phyloP scores from a whole-genome alignment of 2,888 invertebrate genomes.

The Flexamia atlantica region DNA sequence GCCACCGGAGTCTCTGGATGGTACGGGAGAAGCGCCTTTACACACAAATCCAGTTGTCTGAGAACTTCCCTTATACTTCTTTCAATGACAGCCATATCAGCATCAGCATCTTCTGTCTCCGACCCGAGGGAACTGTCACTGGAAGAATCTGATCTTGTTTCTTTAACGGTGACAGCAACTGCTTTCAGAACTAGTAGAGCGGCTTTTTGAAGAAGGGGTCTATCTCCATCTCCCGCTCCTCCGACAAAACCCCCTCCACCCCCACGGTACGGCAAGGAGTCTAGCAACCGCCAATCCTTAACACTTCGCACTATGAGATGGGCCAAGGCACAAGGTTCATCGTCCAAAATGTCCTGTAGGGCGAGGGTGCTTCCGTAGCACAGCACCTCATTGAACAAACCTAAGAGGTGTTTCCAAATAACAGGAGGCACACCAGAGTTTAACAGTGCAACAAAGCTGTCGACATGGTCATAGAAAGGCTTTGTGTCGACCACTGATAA shows the following conservation, averaged over 20 bases:
- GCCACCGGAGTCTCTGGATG: constrained; percentile 93
- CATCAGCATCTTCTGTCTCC: constrained; percentile 90
- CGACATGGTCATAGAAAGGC: constrained; percentile 91
- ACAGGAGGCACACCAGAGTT: constrained; percentile 86
- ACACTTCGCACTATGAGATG: constrained; percentile 92
- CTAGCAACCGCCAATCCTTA: constrained; percentile 87
- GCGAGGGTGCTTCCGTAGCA: constrained; percentile 95
- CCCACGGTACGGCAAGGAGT: constrained; percentile 75
- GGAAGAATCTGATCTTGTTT: constrained; percentile 89
- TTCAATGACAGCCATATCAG: constrained; percentile 93
- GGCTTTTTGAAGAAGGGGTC: constrained; percentile 90
- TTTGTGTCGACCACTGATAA: constrained; percentile 93
- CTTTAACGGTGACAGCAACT: constrained; percentile 93
- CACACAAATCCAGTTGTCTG: constrained; percentile 88
- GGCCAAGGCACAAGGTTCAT: constrained; percentile 92
- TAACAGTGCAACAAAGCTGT: constrained; percentile 86
- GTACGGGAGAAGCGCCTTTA: constrained; percentile 88
- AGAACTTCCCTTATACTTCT: constrained; percentile 90
- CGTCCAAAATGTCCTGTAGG: constrained; percentile 90
- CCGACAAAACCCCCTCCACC: constrained; percentile 76
- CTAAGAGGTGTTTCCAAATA: constrained; percentile 90
- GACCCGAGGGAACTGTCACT: constrained; percentile 91
- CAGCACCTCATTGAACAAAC: constrained; percentile 92
- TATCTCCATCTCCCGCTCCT: constrained; percentile 79
- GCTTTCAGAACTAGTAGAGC: constrained; percentile 92